Evolutionary conservation across 1,140 invertebrate species (phyloP).

Genomic region (Cyrtorhinus lividipennis): DNA sequence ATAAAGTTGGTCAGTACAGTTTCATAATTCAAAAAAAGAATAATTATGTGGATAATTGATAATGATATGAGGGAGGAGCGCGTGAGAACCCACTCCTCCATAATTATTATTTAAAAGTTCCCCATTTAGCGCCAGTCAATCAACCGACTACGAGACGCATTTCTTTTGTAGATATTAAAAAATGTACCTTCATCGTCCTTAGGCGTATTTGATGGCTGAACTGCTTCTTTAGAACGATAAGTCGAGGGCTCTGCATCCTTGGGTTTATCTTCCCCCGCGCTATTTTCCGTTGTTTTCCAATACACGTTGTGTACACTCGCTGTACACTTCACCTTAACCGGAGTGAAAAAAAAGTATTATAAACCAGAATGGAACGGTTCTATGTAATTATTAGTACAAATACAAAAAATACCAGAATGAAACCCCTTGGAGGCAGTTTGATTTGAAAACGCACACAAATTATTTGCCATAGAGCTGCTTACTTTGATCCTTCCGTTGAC

Average conservation of each 20-base stretch:
- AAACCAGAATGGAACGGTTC: background rate
- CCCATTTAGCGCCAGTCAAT: too few species aligned
- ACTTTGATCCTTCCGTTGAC: conserved; percentile 21
- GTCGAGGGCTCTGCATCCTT: conserved; percentile 21
- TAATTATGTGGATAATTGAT: too few species aligned
- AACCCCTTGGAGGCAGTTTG: too few species aligned
- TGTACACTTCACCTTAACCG: conserved; percentile 22
- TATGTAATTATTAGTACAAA: background rate
- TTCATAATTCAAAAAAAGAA: too few species aligned
- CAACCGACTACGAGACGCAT: background rate
- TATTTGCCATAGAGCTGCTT: too few species aligned
- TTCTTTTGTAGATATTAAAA: background rate
- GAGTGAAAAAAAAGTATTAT: background rate
- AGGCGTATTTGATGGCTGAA: background rate
- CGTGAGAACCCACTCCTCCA: too few species aligned
- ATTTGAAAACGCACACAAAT: too few species aligned
- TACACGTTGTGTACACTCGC: conserved; percentile 26
- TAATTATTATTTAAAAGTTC: too few species aligned
- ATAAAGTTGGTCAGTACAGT: too few species aligned
- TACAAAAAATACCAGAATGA: too few species aligned
- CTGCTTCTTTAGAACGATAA: background rate
- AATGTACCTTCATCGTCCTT: background rate
- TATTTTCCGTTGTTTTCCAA: conserved; percentile 26
- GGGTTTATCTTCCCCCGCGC: conserved; percentile 23
- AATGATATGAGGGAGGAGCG: too few species aligned